Base-by-base conservation (phyloP, 2,888 invertebrate genomes). In the Cheilosia vernalis region DNA sequence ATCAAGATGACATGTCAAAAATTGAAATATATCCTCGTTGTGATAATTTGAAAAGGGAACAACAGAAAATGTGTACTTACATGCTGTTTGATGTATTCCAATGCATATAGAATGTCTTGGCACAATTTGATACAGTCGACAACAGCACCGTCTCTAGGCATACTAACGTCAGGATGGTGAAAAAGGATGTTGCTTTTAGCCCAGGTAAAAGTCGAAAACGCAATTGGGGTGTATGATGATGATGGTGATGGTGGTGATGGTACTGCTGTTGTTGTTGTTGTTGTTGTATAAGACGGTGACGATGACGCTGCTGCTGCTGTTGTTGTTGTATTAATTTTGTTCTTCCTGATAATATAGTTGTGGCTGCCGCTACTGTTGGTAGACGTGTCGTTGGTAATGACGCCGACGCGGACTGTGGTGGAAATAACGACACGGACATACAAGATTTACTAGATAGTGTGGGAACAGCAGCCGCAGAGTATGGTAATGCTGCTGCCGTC, bases 21-120 rank as follows among this genome's bases (percentile, higher is more conserved):
- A 60, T 47, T 27, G 19, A 67, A 53, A 51, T 33, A 58, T 37
- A 47, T 37, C 21, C 24, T 33, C 13, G 37, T 13, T 13, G 37
- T 33, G 33, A 21, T 6, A 13, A 27, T 44, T 40, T 4, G 15
- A 24, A 51, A 24, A 1, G 15, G 15, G 5, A 5, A 21, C n/a
- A 21, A 10, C 7, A 42, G 21, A 40, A 24, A 17, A 4, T 5
- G 2, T 24, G 9, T 88, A 91, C 91, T 91, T 80, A 91, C 91
- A 97, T 97, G 92, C 97, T 96, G 92, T 97, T 97, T 88, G 96
- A 96, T 88, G 96, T 96, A 93, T 97, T 97, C 97, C 97, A 97
- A 91, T 97, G 96, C 93, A 97, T 96, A 93, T 95, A 96, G 93
- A 96, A 96, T 74, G 96, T 95, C 92, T 96, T 96, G 86, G 96